Percentiles rank a stretch among this genome's conserved stretches.
These are phyloP conservation scores for human (Homo sapiens) DNA, from an alignment of 2,113 vertebrate genomes.

Conservation along the genomic window DNA sequence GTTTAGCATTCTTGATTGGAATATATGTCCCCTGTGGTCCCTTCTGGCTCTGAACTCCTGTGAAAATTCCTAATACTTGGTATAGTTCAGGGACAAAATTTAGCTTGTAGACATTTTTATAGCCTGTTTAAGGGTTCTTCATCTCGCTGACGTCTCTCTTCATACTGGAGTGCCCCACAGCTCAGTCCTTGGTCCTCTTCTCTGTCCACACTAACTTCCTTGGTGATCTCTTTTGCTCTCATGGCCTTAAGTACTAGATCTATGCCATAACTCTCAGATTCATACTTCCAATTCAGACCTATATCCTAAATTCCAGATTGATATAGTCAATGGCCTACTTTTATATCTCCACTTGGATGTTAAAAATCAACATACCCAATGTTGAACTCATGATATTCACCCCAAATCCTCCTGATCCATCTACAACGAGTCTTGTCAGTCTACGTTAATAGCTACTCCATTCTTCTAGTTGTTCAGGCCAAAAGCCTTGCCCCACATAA, in stretches of 20 bases:
- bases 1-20: conserved; percentile 8
- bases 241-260: neutral
- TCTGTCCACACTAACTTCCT: neutral
- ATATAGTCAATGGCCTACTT: neutral
- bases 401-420: neutral
- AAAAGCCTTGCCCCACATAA: neutral
- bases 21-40: neutral
- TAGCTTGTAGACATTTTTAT: neutral
- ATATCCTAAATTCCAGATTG: conserved; percentile 15
- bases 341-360: neutral
- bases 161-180: neutral
- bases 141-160: neutral
- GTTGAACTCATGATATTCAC: neutral
- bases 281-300: neutral
- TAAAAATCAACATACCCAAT: conserved; percentile 32
- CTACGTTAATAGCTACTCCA: neutral
- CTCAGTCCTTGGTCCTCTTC: neutral
- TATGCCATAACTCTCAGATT: neutral
- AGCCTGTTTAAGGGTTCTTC: neutral
- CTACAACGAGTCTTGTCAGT: neutral
- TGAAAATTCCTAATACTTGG: neutral
- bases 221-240: neutral
- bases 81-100: neutral
- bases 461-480: neutral
- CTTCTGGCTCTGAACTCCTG: neutral